Evolutionary conservation across 1,140 invertebrate species (phyloP).

Genomic region (Pogonus chalceus): DNA sequence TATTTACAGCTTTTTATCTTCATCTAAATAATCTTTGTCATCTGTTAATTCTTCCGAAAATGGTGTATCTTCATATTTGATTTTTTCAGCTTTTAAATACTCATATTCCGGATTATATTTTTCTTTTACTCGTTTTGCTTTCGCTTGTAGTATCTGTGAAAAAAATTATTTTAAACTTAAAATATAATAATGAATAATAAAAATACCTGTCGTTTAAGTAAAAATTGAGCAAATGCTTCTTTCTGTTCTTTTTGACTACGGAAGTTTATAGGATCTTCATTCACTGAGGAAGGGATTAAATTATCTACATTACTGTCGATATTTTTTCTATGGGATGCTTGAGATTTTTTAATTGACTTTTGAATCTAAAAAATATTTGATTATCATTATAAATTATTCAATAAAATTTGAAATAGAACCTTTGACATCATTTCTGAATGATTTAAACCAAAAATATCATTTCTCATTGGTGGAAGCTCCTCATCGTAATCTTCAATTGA

Average conservation of each 20-base stretch:
- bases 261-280: constrained; percentile 17
- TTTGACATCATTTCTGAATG: constrained; percentile 48
- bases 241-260: constrained; percentile 17
- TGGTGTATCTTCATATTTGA: neutral
- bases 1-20: constrained; percentile 14
- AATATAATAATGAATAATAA: too few relatives aligned
- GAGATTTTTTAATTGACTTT: constrained; percentile 17
- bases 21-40: constrained; percentile 20
- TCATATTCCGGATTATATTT: constrained; percentile 24
- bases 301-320: neutral
- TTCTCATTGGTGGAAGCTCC: constrained; percentile 49
- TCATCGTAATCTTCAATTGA: constrained; percentile 19
- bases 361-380: constrained; percentile 19
- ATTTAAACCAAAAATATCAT: constrained; percentile 60
- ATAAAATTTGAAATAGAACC: constrained; percentile 14
- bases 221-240: constrained; percentile 23
- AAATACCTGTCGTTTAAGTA: constrained; percentile 21
- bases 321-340: constrained; percentile 15
- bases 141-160: constrained; percentile 19
- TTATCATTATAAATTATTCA: neutral
- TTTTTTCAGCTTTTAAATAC: constrained; percentile 18
- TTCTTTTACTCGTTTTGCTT: constrained; percentile 15
- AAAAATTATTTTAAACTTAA: constrained; percentile 7
- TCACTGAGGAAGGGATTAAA: constrained; percentile 3
- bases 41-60: constrained; percentile 9